phyloP scores from a whole-genome alignment of 2,888 invertebrate genomes.

The Leucania comma region DNA sequence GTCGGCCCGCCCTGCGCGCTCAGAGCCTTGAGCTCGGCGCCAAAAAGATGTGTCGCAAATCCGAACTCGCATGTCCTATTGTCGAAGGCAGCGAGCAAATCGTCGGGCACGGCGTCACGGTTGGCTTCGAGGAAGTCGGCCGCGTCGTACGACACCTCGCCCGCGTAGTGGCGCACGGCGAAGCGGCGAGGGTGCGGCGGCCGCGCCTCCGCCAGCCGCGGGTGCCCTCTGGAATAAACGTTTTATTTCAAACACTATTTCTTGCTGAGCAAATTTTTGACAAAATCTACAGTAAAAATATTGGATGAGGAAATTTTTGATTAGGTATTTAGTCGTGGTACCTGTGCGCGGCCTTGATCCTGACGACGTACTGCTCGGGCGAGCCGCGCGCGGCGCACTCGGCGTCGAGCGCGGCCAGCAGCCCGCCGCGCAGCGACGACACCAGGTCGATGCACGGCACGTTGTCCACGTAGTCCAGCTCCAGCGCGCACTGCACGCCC shows the following conservation, averaged over 20 bases:
- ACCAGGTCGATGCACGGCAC: constrained; percentile 99
- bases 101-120: constrained; percentile 97
- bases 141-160: constrained; percentile 96
- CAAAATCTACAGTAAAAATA: not conserved
- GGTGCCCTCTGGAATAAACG: constrained; percentile 92
- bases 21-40: constrained; percentile 95
- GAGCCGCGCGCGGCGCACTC: constrained; percentile 96
- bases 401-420: constrained; percentile 97
- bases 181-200: constrained; percentile 95
- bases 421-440: constrained; percentile 97
- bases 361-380: constrained; percentile 87
- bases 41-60: constrained; percentile 99
- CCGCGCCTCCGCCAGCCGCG: constrained; percentile 95
- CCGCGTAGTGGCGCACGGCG: constrained; percentile 96
- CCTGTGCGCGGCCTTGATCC: constrained; percentile 82
- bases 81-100: constrained; percentile 97
- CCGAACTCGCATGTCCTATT: constrained; percentile 98
- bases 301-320: not conserved
- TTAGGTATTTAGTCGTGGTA: constrained; percentile 22
- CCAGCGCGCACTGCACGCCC: constrained; percentile 96
- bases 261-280: not conserved
- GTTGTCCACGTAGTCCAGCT: constrained; percentile 98
- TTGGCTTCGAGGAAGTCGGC: constrained; percentile 97
- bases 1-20: constrained; percentile 91
- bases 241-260: not conserved